Evolutionary conservation across 2,113 vertebrate species (phyloP), one percentile per base, ranked within the genome.

Genomic region (Trematomus loennbergii): DNA sequence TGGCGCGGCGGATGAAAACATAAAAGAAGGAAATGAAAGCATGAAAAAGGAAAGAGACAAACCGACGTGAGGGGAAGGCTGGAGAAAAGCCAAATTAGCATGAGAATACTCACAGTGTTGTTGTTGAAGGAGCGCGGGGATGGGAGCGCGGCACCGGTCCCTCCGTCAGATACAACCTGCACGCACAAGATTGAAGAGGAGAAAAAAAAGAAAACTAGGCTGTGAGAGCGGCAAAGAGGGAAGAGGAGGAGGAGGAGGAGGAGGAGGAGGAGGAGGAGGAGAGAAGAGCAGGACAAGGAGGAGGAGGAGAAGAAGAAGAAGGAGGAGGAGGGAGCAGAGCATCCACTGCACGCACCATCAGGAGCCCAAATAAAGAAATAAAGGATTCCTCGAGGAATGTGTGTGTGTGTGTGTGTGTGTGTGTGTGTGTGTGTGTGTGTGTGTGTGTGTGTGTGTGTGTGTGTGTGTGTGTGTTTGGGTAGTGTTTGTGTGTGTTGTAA

Each of bases 151-250:
- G 88, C 83, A 72, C 88, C 89, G 79, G 89, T 89, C 76, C 87
- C 90, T 92, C 87, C 83, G 90, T 90, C 88, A 89, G 88, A 91
- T 87, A 91, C 88, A 92, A 91, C 90, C 92, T 91, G 92, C 93
- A 91, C 90, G 83, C 81, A 84, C 86, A 65, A 87, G 91, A 91
- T 86, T 87, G 89, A 85, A 83, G 89, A 89, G 85, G 20, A 40
- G 18, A 68, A 81, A 90, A 87, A 92, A 89, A 89, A 86, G 87
- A 90, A 93, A 94, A 88, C 83, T 88, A 87, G 48, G 87, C 89
- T 91, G 90, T 88, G 90, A 93, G 79, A 91, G 89, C 84, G 67
- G 84, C 68, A 87, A 86, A 80, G 83, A 80, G 74, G 77, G 62
- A 66, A 75, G 84, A 83, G 86, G 81, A 85, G 58, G 77, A 78